Evolutionary conservation across 2,113 vertebrate genomes (phyloP).

Genomic region (Podocnemis expansa): DNA sequence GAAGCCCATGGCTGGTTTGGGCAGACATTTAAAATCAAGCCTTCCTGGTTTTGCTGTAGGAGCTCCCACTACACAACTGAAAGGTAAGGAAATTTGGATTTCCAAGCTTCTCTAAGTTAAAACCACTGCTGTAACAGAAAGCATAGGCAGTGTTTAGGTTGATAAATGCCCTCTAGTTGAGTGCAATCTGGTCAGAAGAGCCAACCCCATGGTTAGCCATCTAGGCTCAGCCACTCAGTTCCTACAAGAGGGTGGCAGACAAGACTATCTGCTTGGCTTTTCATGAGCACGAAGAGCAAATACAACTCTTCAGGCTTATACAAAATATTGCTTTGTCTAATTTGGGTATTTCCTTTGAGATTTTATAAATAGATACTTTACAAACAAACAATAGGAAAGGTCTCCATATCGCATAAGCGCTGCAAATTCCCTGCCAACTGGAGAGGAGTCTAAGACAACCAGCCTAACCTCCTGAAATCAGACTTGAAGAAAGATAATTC

Average conservation of each 20-base stretch:
- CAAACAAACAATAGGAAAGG: not conserved
- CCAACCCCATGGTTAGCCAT: not conserved
- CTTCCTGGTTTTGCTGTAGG: not conserved
- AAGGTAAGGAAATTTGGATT: not conserved
- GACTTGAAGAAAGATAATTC: not conserved
- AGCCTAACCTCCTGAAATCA: not conserved
- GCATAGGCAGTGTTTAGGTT: accelerated
- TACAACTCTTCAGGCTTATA: not conserved
- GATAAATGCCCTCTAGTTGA: not conserved
- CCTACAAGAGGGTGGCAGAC: not conserved
- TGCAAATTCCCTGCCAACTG: not conserved
- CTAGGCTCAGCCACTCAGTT: not conserved
- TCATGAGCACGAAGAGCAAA: not conserved
- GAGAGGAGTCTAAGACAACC: not conserved
- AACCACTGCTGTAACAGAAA: not conserved
- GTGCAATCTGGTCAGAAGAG: not conserved
- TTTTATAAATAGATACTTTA: not conserved
- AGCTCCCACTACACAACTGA: not conserved
- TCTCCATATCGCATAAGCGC: accelerated
- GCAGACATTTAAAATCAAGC: not conserved
- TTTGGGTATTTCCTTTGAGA: not conserved
- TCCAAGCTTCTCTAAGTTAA: not conserved
- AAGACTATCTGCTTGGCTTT: too few species aligned
- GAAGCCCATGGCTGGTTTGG: not conserved
- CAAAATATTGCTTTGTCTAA: not conserved